These are phyloP conservation scores for Diaphora mendica DNA, from an alignment of 2,888 invertebrate species.

Conservation along the genomic window DNA sequence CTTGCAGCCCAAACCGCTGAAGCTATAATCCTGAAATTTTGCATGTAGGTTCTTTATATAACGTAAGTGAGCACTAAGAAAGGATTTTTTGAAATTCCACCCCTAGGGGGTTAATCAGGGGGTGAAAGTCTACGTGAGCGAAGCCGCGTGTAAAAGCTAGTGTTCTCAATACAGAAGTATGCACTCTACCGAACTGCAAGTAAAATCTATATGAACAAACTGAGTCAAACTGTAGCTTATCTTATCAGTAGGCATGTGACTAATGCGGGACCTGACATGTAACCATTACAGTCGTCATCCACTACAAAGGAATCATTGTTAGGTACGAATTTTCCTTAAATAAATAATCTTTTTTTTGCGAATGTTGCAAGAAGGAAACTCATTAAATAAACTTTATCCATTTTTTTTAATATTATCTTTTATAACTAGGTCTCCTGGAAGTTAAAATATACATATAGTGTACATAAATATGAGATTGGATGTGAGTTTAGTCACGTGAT, in stretches of 20 bases:
- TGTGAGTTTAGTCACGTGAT: no score
- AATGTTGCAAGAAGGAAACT: neutral
- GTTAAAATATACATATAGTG: no score
- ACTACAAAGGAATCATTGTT: neutral
- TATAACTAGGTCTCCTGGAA: neutral
- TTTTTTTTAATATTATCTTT: no score
- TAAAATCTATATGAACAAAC: neutral
- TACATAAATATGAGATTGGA: no score
- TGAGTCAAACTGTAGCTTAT: neutral
- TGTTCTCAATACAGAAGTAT: neutral
- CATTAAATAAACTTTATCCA: neutral
- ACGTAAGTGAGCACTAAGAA: no score
- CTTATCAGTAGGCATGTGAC: neutral
- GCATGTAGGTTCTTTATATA: no score
- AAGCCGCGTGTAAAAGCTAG: no score
- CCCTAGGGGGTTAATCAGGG: no score
- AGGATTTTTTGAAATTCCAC: no score
- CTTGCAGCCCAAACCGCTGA: no score
- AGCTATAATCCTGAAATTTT: no score
- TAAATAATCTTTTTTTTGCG: neutral
- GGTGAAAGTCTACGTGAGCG: no score
- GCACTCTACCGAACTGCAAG: neutral
- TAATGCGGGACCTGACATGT: neutral
- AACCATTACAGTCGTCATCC: neutral
- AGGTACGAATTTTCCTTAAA: neutral